Conservation (phyloP, 2,113 vertebrate species). For the Misgurnus anguillicaudatus region DNA sequence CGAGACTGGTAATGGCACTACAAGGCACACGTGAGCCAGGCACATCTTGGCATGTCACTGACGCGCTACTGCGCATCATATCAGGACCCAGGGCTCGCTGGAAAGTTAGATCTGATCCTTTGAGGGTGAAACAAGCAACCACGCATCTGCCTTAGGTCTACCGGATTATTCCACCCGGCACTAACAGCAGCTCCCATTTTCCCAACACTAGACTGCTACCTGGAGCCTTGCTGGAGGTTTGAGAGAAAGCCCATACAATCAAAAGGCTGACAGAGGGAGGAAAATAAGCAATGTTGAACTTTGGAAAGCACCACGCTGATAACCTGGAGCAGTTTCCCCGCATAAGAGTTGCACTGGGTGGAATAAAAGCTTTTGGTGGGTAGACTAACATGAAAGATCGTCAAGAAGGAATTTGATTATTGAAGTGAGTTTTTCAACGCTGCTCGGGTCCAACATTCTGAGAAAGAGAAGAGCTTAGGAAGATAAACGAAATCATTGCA, state of each 20-base stretch:
- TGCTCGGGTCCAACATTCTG: slow-evolving; percentile 25
- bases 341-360: slow-evolving; percentile 42
- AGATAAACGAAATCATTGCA: slow-evolving; percentile 46
- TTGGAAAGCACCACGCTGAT: slow-evolving; percentile 49
- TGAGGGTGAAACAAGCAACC: slow-evolving; percentile 29
- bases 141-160: slow-evolving; percentile 25
- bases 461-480: slow-evolving; percentile 31
- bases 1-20: slow-evolving; percentile 45
- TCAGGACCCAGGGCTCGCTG: slow-evolving; percentile 13
- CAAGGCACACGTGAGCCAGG: slow-evolving; percentile 43
- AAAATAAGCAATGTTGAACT: slow-evolving; percentile 44
- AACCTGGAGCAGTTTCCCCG: slow-evolving; percentile 40
- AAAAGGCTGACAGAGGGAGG: slow-evolving; percentile 46
- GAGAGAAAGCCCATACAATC: slow-evolving; percentile 51
- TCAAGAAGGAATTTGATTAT: slow-evolving; percentile 39
- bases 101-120: slow-evolving; percentile 35
- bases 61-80: slow-evolving; percentile 33
- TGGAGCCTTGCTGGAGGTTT: slow-evolving; percentile 54
- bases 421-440: slow-evolving; percentile 42
- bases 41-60: slow-evolving; percentile 38
- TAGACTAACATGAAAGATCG: slow-evolving; percentile 50
- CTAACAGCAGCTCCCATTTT: slow-evolving; percentile 51
- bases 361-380: slow-evolving; percentile 20
- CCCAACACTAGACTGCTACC: slow-evolving; percentile 44
- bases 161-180: slow-evolving; percentile 47